These are phyloP conservation scores for Ophioninae sp. DNA, from an alignment of 2,888 invertebrate genomes.

Conservation along the genomic window DNA sequence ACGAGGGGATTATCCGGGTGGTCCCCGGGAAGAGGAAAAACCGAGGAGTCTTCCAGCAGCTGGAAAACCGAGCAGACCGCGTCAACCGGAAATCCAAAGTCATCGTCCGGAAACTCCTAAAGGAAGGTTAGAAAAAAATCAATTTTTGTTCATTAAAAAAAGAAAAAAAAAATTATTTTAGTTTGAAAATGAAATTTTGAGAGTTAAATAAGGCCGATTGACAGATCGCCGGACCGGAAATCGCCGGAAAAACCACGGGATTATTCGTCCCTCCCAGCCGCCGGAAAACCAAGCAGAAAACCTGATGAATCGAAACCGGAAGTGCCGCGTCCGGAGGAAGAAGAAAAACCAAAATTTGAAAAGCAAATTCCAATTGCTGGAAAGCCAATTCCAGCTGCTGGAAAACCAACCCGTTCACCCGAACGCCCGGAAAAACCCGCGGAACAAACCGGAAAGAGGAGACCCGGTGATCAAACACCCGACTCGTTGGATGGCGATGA, in stretches of 20 bases:
- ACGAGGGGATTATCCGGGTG: conserved; percentile 71
- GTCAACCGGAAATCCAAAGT: conserved; percentile 65
- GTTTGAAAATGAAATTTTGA: no score
- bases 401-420: conserved; percentile 69
- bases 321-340: conserved; percentile 29
- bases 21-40: conserved; percentile 75
- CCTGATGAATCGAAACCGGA: conserved; percentile 56
- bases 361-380: conserved; percentile 67
- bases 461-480: conserved; percentile 74
- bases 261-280: conserved; percentile 68
- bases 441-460: conserved; percentile 67
- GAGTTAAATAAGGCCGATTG: no score
- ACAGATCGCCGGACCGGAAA: conserved; percentile 65
- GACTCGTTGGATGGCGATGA: conserved; percentile 72
- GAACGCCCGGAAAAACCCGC: conserved; percentile 80
- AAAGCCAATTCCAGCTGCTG: conserved; percentile 67
- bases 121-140: conserved; percentile 68
- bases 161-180: not conserved
- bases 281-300: conserved; percentile 72
- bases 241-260: conserved; percentile 73
- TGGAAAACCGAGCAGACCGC: conserved; percentile 75
- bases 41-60: conserved; percentile 74
- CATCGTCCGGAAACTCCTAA: conserved; percentile 60
- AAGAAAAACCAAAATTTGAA: conserved; percentile 61
- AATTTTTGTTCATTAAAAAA: not conserved